Evolutionary conservation across 2,113 vertebrate species (phyloP).

Genomic region (Oryzias melastigma): DNA sequence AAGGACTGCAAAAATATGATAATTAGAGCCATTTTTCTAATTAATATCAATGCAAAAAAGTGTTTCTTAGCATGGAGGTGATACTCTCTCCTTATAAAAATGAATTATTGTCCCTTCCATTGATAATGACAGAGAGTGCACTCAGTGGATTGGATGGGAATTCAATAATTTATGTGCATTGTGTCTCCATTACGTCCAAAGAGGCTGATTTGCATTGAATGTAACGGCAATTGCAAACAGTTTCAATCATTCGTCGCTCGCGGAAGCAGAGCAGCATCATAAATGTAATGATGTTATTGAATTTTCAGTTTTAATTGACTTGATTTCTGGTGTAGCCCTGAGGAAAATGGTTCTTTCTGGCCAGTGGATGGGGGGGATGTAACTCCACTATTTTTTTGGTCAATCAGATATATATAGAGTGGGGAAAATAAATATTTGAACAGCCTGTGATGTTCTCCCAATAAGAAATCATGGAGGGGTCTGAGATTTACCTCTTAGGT

Average conservation of each 20-base stretch:
- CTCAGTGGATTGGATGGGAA: conserved; percentile 12
- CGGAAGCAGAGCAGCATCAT: conserved; percentile 29
- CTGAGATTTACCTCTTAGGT: no score
- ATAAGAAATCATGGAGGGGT: no score
- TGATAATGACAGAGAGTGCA: conserved; percentile 27
- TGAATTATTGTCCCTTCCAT: conserved; percentile 14
- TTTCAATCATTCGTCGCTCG: conserved; percentile 30
- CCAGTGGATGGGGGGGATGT: background rate
- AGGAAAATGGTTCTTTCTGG: background rate
- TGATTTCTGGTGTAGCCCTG: conserved; percentile 3
- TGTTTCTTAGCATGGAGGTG: conserved; percentile 7
- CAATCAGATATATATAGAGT: no score
- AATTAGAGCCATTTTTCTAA: no score
- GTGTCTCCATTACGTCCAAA: conserved; percentile 27
- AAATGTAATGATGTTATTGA: conserved; percentile 30
- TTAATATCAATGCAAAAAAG: background rate
- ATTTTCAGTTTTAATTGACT: conserved; percentile 15
- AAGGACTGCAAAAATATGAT: conserved; percentile 16
- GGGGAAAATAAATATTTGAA: no score
- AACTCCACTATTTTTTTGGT: no score
- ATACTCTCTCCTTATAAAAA: conserved; percentile 18
- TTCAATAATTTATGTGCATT: conserved; percentile 33
- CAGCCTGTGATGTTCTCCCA: no score
- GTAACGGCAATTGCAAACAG: conserved; percentile 17
- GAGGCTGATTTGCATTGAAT: conserved; percentile 28